These are phyloP conservation scores for Heliconius aoede DNA, from an alignment of 2,888 invertebrate species.

Conservation along the genomic window DNA sequence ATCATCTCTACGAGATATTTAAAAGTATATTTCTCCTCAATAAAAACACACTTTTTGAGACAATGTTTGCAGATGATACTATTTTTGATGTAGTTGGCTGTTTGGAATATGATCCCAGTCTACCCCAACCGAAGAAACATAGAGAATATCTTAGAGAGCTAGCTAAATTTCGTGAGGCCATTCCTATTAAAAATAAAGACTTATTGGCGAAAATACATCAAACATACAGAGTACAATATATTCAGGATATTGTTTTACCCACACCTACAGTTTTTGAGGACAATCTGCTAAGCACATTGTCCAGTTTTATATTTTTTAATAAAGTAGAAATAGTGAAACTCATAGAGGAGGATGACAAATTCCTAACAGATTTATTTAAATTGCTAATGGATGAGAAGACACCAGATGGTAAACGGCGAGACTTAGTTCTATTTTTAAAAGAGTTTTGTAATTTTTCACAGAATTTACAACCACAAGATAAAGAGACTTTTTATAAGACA, in stretches of 20 bases:
- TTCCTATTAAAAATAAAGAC: constrained; percentile 97
- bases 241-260: constrained; percentile 98
- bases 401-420: constrained; percentile 92
- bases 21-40: constrained; percentile 99
- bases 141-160: constrained; percentile 97
- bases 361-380: constrained; percentile 96
- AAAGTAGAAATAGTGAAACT: constrained; percentile 99
- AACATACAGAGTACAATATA: constrained; percentile 99
- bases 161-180: constrained; percentile 95
- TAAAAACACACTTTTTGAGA: constrained; percentile 97
- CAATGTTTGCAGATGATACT: constrained; percentile 98
- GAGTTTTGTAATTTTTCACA: constrained; percentile 99
- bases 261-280: constrained; percentile 99
- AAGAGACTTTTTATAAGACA: constrained; percentile 98
- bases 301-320: constrained; percentile 99
- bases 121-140: constrained; percentile 94
- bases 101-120: constrained; percentile 97
- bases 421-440: constrained; percentile 98
- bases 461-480: constrained; percentile 97
- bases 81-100: constrained; percentile 99
- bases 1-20: constrained; percentile 98
- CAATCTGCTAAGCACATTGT: constrained; percentile 98
- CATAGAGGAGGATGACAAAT: constrained; percentile 98
- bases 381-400: constrained; percentile 95
- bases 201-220: constrained; percentile 99